These are phyloP conservation scores for Emydoidea blandingii DNA, from an alignment of 2,797 vertebrate genomes.

Conservation along the genomic window DNA sequence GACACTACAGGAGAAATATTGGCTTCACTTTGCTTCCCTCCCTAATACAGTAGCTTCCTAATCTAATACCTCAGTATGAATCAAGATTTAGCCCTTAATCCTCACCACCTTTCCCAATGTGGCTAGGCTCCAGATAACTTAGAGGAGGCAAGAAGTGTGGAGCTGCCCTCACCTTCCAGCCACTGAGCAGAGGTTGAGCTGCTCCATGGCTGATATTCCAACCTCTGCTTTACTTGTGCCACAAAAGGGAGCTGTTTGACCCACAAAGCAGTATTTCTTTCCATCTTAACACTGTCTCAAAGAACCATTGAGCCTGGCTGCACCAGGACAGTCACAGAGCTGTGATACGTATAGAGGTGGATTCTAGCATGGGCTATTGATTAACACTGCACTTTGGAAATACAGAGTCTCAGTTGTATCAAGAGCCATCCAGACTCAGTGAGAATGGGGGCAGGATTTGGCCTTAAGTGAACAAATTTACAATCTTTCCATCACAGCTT, in stretches of 20 bases:
- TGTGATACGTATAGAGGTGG: background rate
- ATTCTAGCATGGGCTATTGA: background rate
- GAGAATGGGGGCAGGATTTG: background rate
- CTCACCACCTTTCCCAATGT: background rate
- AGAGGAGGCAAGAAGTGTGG: background rate
- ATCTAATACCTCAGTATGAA: background rate
- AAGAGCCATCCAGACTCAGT: background rate
- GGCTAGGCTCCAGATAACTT: background rate
- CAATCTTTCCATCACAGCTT: background rate
- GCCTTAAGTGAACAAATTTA: background rate
- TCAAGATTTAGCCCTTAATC: background rate
- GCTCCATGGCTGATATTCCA: background rate
- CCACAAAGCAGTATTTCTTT: background rate
- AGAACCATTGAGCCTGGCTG: rapidly evolving
- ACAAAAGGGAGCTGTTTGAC: background rate
- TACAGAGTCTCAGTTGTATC: background rate
- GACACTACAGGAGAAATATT: background rate
- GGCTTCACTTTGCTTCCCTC: background rate
- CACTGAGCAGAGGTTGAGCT: background rate
- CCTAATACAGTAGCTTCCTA: background rate
- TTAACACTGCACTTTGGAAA: background rate
- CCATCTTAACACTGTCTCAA: background rate
- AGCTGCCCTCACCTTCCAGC: background rate
- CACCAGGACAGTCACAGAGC: background rate
- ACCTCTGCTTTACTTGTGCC: background rate